Evolutionary conservation across 2,888 invertebrate species (phyloP).

Genomic region (Copidosoma aretas): DNA sequence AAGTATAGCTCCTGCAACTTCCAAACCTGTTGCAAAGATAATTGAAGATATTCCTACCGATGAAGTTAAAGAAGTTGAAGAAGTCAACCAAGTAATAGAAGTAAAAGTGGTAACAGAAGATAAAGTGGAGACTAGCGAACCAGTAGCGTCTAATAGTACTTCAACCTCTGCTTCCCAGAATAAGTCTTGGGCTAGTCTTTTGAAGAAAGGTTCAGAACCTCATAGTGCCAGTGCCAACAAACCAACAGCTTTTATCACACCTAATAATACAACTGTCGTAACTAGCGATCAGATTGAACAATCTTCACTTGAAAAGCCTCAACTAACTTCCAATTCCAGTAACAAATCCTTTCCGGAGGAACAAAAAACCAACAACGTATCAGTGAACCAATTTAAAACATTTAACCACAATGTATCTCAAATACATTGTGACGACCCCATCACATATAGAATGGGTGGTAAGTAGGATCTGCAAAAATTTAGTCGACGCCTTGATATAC

Average conservation of each 20-base stretch:
- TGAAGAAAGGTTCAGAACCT: slow-evolving; percentile 40
- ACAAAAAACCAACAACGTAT: slow-evolving; percentile 29
- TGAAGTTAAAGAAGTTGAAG: slow-evolving; percentile 20
- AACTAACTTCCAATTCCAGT: slow-evolving; percentile 33
- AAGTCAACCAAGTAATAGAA: slow-evolving; percentile 37
- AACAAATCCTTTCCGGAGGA: slow-evolving; percentile 31
- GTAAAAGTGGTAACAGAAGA: no score
- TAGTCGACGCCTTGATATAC: neutral
- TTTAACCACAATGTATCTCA: slow-evolving; percentile 35
- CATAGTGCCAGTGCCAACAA: slow-evolving; percentile 41
- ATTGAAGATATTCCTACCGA: slow-evolving; percentile 40
- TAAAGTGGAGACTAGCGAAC: no score
- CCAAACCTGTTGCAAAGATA: slow-evolving; percentile 43
- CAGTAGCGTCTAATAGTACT: slow-evolving; percentile 17
- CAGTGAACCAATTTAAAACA: slow-evolving; percentile 35
- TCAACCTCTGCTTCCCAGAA: slow-evolving; percentile 26
- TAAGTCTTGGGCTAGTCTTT: slow-evolving; percentile 60
- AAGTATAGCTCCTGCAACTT: slow-evolving; percentile 28
- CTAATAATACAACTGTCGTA: slow-evolving; percentile 38
- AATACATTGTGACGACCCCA: slow-evolving; percentile 68
- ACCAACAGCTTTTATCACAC: slow-evolving; percentile 52
- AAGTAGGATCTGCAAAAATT: no score
- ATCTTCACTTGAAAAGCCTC: slow-evolving; percentile 20
- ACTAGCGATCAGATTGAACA: slow-evolving; percentile 29
- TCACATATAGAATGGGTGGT: slow-evolving; percentile 77